phyloP scores from a whole-genome alignment of 1,140 invertebrate genomes.

The Oppia nitens region DNA sequence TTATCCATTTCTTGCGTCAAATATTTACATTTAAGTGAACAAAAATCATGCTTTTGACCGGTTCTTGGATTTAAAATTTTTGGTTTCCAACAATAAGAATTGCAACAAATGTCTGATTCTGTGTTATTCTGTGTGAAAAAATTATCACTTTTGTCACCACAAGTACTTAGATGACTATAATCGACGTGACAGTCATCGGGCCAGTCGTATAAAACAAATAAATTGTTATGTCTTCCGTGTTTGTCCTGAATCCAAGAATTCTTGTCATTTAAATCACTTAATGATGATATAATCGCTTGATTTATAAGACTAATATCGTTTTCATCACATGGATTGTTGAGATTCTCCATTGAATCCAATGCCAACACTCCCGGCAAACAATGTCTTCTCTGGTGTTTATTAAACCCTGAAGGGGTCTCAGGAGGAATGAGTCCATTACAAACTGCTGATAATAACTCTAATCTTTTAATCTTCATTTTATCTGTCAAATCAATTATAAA shows the following conservation, averaged over 20 bases:
- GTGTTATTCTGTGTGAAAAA: neutral
- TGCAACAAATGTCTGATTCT: constrained; percentile 24
- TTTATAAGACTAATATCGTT: neutral
- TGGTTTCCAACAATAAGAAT: constrained; percentile 29
- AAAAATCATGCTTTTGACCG: constrained; percentile 34
- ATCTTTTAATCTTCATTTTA: constrained; percentile 39
- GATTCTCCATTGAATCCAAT: constrained; percentile 1
- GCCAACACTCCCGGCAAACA: neutral
- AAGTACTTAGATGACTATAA: constrained; percentile 23
- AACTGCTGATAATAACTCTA: constrained; percentile 45
- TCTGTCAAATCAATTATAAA: constrained; percentile 43
- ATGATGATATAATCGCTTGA: constrained; percentile 26
- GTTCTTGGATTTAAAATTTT: constrained; percentile 35
- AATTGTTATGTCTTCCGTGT: constrained; percentile 36
- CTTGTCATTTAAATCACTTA: constrained; percentile 35
- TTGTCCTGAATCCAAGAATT: constrained; percentile 40
- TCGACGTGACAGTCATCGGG: constrained; percentile 40
- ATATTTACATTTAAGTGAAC: constrained; percentile 32
- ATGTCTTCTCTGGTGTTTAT: constrained; percentile 18
- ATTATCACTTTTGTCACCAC: constrained; percentile 21
- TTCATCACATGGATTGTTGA: neutral
- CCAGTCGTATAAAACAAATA: constrained; percentile 42
- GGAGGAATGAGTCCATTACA: constrained; percentile 47
- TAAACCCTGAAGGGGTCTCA: constrained; percentile 40
- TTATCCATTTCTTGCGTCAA: neutral